These are phyloP conservation scores for Lates japonicus DNA, from an alignment of 2,797 vertebrate genomes.

Conservation along the genomic window DNA sequence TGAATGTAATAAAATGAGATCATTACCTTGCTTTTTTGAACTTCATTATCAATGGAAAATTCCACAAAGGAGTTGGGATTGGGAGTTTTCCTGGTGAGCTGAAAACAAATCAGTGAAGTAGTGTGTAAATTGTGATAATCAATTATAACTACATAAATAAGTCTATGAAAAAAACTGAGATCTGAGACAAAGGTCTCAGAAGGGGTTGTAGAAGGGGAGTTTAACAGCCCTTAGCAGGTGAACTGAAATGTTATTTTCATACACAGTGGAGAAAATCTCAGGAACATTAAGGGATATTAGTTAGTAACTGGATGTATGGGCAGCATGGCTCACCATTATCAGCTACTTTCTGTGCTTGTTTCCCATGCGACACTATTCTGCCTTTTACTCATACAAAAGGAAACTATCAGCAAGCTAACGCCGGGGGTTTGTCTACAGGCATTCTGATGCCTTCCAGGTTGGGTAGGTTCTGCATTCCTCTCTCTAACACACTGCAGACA, in stretches of 20 bases:
- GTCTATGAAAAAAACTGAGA: background rate
- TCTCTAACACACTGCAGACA: constrained; percentile 37
- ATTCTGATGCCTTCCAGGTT: constrained; percentile 14
- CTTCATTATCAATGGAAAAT: constrained; percentile 88
- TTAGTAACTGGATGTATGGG: background rate
- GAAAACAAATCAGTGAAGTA: constrained; percentile 38
- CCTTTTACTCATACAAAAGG: background rate
- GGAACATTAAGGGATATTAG: background rate
- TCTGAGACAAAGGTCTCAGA: background rate
- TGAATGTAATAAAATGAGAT: background rate
- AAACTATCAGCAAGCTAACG: constrained; percentile 2
- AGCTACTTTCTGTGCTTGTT: background rate
- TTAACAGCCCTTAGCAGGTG: background rate
- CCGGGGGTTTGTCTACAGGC: constrained; percentile 10
- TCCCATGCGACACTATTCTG: background rate
- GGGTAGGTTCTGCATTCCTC: constrained; percentile 33
- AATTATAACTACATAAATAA: background rate
- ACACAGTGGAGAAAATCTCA: background rate
- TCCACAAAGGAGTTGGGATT: constrained; percentile 91
- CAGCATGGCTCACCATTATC: background rate
- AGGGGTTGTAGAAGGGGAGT: background rate
- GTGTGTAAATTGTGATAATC: background rate
- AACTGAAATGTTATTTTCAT: background rate
- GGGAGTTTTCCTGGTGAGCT: constrained; percentile 84
- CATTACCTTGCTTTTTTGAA: constrained; percentile 94